These are phyloP conservation scores for Bucorvus abyssinicus DNA, from an alignment of 2,797 vertebrate genomes.

Conservation along the genomic window DNA sequence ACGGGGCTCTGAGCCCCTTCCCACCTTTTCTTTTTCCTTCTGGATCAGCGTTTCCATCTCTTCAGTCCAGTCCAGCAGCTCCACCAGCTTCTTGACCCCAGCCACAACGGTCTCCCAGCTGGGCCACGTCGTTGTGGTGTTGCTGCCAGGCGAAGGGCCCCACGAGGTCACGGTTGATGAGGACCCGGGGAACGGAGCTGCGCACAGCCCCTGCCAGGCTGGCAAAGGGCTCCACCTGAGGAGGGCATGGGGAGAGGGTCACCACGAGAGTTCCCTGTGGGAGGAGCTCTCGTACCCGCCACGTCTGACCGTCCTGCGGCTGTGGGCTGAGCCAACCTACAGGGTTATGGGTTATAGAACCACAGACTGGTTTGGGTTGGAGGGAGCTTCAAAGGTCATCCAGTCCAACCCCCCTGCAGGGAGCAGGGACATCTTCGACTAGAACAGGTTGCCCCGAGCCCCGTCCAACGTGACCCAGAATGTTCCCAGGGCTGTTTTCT, in stretches of 20 bases:
- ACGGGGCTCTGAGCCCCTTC: not conserved
- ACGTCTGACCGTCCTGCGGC: not conserved
- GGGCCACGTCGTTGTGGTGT: constrained; percentile 78
- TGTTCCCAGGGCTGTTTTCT: too few relatives aligned
- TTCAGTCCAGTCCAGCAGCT: constrained; percentile 84
- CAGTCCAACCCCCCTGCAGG: too few relatives aligned
- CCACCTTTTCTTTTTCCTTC: constrained; percentile 70
- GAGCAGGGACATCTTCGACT: too few relatives aligned
- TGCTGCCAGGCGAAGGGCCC: constrained; percentile 80
- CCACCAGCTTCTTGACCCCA: constrained; percentile 80
- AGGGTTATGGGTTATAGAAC: not conserved
- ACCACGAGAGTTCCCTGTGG: not conserved
- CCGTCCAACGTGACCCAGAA: too few relatives aligned
- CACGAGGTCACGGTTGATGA: constrained; percentile 90
- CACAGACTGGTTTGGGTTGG: too few relatives aligned
- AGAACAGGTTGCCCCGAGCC: too few relatives aligned
- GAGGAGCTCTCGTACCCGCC: not conserved
- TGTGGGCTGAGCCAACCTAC: not conserved
- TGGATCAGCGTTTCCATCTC: constrained; percentile 79
- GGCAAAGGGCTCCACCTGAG: constrained; percentile 96
- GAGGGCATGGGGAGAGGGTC: not conserved
- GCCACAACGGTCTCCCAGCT: constrained; percentile 86
- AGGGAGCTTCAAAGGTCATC: too few relatives aligned
- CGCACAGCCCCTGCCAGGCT: constrained; percentile 83
- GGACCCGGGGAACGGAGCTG: constrained; percentile 83